phyloP scores from a whole-genome alignment of 2,888 invertebrate genomes.

The Pollenia labialis region DNA sequence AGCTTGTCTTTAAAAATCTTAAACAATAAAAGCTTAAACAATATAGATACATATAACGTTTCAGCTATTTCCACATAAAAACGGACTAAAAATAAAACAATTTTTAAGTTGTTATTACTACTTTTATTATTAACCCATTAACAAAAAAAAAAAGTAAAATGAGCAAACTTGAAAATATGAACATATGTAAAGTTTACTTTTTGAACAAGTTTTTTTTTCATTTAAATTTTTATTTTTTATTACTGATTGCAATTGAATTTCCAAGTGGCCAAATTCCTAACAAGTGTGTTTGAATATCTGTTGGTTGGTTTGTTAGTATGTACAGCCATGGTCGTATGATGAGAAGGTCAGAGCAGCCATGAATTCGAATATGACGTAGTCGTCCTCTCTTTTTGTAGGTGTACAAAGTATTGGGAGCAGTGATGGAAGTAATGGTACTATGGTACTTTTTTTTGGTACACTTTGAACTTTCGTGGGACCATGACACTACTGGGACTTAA shows the following conservation, averaged over 20 bases:
- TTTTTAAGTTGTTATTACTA: background rate
- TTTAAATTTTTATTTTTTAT: slow-evolving; percentile 6
- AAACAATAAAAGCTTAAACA: background rate
- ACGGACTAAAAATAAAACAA: too few relatives aligned
- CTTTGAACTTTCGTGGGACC: too few relatives aligned
- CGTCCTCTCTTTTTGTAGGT: slow-evolving; percentile 24
- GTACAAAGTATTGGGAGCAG: background rate
- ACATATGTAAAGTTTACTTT: background rate
- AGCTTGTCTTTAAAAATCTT: too few relatives aligned
- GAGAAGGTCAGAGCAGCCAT: slow-evolving; percentile 64
- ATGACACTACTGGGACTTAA: too few relatives aligned
- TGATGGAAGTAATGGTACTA: background rate
- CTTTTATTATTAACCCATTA: slow-evolving; percentile 34
- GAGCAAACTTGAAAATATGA: background rate
- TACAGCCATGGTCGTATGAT: slow-evolving; percentile 45
- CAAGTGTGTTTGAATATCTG: slow-evolving; percentile 14
- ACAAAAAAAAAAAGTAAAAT: slow-evolving; percentile 17
- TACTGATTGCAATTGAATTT: slow-evolving; percentile 21
- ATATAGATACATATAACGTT: too few relatives aligned
- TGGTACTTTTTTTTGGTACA: too few relatives aligned
- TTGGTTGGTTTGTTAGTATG: slow-evolving; percentile 13
- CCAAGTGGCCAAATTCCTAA: slow-evolving; percentile 42
- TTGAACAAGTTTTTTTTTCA: slow-evolving; percentile 17
- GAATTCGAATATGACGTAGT: slow-evolving; percentile 56
- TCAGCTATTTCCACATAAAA: background rate